A percentile compares a stretch with the other conserved stretches of the same genome.
Conservation (phyloP, 1,140 invertebrate genomes). For the Babylonia areolata region DNA sequence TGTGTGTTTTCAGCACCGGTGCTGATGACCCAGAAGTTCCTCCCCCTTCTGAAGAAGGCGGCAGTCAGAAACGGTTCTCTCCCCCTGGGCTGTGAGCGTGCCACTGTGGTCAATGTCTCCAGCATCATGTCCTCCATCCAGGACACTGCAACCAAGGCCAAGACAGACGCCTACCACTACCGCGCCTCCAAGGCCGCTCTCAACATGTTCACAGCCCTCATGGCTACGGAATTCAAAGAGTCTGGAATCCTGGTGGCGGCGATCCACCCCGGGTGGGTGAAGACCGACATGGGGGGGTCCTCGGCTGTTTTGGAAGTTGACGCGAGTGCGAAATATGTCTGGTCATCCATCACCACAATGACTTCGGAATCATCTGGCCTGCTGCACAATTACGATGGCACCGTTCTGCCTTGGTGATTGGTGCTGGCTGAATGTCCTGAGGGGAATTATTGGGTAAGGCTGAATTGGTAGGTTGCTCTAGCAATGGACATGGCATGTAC, state of each 20-base stretch:
- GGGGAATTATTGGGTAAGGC: too few species aligned
- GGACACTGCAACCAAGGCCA: neutral
- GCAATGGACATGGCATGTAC: too few species aligned
- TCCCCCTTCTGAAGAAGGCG: conserved; percentile 17
- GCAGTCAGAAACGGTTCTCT: neutral
- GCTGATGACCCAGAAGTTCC: conserved; percentile 19
- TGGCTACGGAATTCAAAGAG: conserved; percentile 87
- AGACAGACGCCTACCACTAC: conserved; percentile 34
- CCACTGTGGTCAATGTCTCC: conserved; percentile 13
- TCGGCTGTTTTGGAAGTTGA: conserved; percentile 78
- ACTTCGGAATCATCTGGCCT: neutral
- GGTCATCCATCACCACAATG: neutral
- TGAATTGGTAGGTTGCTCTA: too few species aligned
- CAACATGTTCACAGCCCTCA: conserved; percentile 90
- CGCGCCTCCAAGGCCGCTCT: conserved; percentile 81
- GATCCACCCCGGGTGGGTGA: conserved; percentile 93
- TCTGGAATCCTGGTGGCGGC: conserved; percentile 85
- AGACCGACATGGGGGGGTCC: conserved; percentile 90
- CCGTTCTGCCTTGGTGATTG: neutral
- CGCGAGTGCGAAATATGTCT: neutral
- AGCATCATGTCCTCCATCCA: neutral
- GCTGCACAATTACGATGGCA: conserved; percentile 1
- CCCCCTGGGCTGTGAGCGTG: neutral
- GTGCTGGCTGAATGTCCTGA: neutral
- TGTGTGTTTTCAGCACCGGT: neutral